Evolutionary conservation across 2,888 invertebrate genomes (phyloP).

Genomic region (Microplitis manilae): DNA sequence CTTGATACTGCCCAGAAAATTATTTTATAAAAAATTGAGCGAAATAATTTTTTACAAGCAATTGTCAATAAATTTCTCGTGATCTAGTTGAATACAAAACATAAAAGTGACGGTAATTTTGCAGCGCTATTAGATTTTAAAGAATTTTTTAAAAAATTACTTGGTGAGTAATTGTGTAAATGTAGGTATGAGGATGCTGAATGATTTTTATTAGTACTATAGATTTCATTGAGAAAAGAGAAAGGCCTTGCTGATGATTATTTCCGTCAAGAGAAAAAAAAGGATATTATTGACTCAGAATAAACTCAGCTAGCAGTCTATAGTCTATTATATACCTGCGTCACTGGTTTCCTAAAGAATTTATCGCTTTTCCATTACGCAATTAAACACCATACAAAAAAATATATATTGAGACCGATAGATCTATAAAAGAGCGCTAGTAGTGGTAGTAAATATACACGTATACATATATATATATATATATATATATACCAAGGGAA

Average conservation of each 20-base stretch:
- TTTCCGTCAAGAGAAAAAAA: not conserved
- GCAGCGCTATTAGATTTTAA: no score
- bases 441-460: not conserved
- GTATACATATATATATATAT: not conserved
- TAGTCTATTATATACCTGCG: not conserved
- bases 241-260: not conserved
- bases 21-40: no score
- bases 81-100: no score
- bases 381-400: not conserved
- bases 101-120: no score
- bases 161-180: no score
- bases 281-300: not conserved
- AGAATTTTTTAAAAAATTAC: no score
- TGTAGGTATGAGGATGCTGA: not conserved
- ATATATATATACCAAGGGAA: not conserved
- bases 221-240: not conserved
- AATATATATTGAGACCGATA: not conserved
- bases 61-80: no score
- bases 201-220: not conserved
- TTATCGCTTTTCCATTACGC: constrained; percentile 24
- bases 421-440: not conserved
- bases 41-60: no score
- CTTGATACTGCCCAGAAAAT: no score
- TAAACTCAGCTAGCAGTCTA: not conserved
- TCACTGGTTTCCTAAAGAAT: not conserved